phyloP scores from a whole-genome alignment of 2,888 invertebrate species.

The Athripsodes cinereus region DNA sequence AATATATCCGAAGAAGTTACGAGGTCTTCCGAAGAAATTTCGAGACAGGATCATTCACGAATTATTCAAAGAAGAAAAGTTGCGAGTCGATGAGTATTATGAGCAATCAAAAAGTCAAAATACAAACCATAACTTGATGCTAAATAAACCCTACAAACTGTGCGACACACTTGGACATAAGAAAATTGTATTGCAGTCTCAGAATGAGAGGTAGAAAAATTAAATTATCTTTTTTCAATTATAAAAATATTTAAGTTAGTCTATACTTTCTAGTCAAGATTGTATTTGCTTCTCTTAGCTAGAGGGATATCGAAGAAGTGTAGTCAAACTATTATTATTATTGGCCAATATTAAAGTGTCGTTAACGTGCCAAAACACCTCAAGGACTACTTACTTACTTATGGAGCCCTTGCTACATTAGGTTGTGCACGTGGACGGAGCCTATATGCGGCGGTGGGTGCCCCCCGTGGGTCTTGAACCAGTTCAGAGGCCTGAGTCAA shows the following conservation, averaged over 20 bases:
- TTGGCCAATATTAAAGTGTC: too few relatives aligned
- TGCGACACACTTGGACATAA: not conserved
- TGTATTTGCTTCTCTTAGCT: too few relatives aligned
- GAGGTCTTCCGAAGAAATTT: conserved; percentile 3
- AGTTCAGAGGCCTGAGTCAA: too few relatives aligned
- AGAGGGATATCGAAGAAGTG: too few relatives aligned
- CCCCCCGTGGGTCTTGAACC: too few relatives aligned
- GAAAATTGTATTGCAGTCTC: not conserved
- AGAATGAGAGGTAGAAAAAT: not conserved
- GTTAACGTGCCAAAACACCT: too few relatives aligned
- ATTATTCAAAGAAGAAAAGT: conserved; percentile 5
- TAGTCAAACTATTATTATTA: too few relatives aligned
- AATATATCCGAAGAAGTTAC: not conserved
- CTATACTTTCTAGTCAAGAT: too few relatives aligned
- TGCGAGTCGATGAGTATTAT: conserved; percentile 2
- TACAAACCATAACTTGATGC: not conserved
- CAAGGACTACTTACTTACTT: too few relatives aligned
- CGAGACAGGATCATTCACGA: not conserved
- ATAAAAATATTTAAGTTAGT: not conserved
- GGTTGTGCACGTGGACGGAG: too few relatives aligned
- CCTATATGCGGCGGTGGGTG: too few relatives aligned
- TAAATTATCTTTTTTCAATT: not conserved
- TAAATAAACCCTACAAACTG: not conserved
- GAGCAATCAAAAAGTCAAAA: not conserved
- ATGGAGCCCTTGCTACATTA: too few relatives aligned